A percentile compares a stretch with the other conserved stretches of the same genome.
These are phyloP conservation scores for Caenorhabditis virilis DNA, from an alignment of 2,888 invertebrate species.

Conservation along the genomic window DNA sequence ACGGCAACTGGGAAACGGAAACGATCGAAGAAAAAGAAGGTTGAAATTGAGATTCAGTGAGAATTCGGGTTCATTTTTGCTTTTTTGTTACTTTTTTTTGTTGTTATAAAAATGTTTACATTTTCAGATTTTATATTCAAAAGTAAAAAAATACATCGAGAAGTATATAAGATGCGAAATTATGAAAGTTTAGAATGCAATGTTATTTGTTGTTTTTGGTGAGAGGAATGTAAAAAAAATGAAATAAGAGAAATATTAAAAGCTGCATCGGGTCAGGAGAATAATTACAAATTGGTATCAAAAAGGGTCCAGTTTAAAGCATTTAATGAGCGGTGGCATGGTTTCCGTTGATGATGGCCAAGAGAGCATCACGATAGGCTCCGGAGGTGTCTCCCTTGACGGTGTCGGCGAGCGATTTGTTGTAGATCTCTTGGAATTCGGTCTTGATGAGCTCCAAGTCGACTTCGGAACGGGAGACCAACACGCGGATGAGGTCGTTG, in stretches of 20 bases:
- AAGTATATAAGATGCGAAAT: not conserved
- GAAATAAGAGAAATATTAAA: too few species aligned
- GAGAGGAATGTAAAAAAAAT: conserved; percentile 7
- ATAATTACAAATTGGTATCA: too few species aligned
- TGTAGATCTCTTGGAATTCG: conserved; percentile 75
- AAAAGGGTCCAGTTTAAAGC: conserved; percentile 1
- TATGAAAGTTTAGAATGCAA: not conserved
- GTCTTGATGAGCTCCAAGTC: conserved; percentile 85
- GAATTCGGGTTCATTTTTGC: too few species aligned
- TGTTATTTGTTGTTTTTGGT: not conserved
- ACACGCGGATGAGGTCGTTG: conserved; percentile 59
- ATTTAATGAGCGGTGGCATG: conserved; percentile 20
- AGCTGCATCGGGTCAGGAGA: too few species aligned
- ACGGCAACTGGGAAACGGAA: conserved; percentile 43
- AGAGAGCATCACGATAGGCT: conserved; percentile 64
- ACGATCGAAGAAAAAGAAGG: conserved; percentile 22
- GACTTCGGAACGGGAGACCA: conserved; percentile 63
- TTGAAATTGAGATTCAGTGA: too few species aligned
- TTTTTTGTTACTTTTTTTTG: conserved; percentile 5
- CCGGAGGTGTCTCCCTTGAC: conserved; percentile 57
- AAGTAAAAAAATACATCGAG: not conserved
- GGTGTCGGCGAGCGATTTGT: conserved; percentile 52
- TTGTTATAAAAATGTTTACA: not conserved
- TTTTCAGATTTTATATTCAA: not conserved
- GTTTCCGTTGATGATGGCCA: conserved; percentile 65